Percentiles rank a stretch among this genome's conserved stretches.
Conservation (phyloP, 2,888 invertebrate species). For the Calliphora vomitoria region DNA sequence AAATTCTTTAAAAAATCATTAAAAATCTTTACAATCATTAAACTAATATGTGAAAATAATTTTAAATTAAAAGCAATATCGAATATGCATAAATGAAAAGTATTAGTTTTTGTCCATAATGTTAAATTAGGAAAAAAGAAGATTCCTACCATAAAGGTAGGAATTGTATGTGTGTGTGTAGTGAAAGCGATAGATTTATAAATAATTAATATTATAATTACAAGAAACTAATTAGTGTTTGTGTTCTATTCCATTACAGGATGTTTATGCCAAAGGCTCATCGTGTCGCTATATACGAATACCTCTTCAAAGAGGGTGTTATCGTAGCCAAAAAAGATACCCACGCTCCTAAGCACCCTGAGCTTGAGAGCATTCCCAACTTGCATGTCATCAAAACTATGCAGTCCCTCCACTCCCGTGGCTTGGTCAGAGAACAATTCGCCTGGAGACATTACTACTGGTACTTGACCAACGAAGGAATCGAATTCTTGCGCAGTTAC, state of each 20-base stretch:
- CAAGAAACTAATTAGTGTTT: conserved; percentile 50
- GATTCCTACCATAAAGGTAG: conserved; percentile 26
- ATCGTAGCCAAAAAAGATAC: conserved; percentile 99
- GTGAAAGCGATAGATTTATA: conserved; percentile 1
- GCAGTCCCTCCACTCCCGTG: conserved; percentile 98
- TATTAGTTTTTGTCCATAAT: conserved; percentile 9
- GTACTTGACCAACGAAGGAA: conserved; percentile 98
- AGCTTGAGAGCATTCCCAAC: conserved; percentile 97
- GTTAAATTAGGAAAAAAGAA: background rate
- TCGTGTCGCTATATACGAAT: conserved; percentile 97
- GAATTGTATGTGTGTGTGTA: background rate
- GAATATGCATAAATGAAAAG: background rate
- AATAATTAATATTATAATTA: background rate
- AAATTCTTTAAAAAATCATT: conserved; percentile 78
- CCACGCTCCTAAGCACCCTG: conserved; percentile 98
- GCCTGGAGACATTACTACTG: conserved; percentile 99
- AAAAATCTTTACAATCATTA: conserved; percentile 77
- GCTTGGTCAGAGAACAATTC: conserved; percentile 99
- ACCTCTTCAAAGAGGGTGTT: conserved; percentile 99
- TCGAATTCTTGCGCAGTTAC: conserved; percentile 97
- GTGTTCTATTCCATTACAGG: conserved; percentile 85
- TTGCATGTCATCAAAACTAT: conserved; percentile 99
- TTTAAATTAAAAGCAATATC: conserved; percentile 5
- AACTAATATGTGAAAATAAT: conserved; percentile 62
- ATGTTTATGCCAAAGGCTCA: conserved; percentile 99